These are phyloP conservation scores for Gyps fulvus DNA, from an alignment of 2,113 vertebrate genomes.

Conservation along the genomic window DNA sequence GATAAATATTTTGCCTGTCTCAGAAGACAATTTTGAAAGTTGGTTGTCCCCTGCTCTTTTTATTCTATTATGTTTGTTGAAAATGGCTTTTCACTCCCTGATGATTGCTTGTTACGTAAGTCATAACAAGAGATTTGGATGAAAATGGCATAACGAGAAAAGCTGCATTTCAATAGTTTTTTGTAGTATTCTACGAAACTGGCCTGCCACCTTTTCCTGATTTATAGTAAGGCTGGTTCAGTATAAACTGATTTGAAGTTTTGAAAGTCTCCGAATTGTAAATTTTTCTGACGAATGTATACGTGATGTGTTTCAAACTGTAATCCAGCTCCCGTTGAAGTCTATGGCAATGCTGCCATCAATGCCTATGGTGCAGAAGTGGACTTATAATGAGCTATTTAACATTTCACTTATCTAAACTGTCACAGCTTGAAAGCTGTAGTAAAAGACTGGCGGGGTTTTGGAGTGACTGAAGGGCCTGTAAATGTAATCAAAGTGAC, in stretches of 20 bases:
- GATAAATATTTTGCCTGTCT: neutral
- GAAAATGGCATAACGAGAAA: neutral
- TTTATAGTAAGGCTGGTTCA: neutral
- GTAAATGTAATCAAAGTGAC: constrained; percentile 48
- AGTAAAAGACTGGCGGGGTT: neutral
- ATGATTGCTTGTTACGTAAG: neutral
- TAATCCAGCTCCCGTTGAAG: neutral
- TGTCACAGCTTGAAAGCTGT: constrained; percentile 48
- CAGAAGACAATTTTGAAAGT: neutral
- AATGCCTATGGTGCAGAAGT: neutral
- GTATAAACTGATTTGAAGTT: neutral
- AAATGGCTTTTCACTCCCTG: neutral
- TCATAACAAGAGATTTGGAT: neutral
- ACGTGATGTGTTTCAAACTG: neutral
- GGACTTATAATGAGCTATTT: constrained; percentile 41
- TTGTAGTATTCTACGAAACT: neutral
- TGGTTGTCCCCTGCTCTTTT: neutral
- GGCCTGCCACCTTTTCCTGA: neutral
- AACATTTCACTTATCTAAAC: constrained; percentile 52
- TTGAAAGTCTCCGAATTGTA: neutral
- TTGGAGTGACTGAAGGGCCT: constrained; percentile 20
- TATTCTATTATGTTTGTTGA: neutral
- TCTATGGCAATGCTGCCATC: neutral
- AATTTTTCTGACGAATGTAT: neutral
- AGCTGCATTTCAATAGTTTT: neutral